These are phyloP conservation scores for Schizopygopsis malacanthus DNA, from an alignment of 2,797 vertebrate genomes.

Conservation along the genomic window DNA sequence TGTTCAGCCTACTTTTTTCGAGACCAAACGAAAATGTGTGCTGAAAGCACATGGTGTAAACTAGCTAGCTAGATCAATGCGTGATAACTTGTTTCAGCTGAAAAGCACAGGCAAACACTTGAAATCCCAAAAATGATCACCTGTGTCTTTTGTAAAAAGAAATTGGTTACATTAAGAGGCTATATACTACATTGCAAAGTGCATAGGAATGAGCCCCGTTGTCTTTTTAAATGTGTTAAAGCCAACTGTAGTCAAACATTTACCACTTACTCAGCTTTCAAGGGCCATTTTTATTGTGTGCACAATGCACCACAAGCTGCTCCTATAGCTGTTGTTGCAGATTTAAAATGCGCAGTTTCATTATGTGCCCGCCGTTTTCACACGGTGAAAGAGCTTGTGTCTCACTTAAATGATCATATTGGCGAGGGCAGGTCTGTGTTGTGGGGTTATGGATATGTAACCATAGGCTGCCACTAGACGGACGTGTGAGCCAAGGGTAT, in stretches of 20 bases:
- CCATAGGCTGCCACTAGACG: no score
- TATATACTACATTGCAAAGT: no score
- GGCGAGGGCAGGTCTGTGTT: no score
- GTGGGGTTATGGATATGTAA: no score
- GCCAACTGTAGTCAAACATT: slow-evolving; percentile 49
- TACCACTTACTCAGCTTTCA: slow-evolving; percentile 51
- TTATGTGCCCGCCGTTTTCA: no score
- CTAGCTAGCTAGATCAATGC: background rate
- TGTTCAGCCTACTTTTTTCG: slow-evolving; percentile 1
- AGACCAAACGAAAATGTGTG: background rate
- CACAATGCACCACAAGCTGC: slow-evolving; percentile 8
- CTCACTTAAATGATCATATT: no score
- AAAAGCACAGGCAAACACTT: slow-evolving; percentile 3
- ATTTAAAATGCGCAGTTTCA: no score
- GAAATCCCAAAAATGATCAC: slow-evolving; percentile 22
- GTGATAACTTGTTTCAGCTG: background rate
- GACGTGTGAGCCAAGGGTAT: no score
- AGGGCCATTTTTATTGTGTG: slow-evolving; percentile 41
- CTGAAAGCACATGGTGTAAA: slow-evolving; percentile 23
- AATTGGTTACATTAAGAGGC: no score
- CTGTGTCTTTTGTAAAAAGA: no score
- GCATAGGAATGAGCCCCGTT: no score
- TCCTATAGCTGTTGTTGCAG: background rate
- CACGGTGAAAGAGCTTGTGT: no score
- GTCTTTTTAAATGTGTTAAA: background rate